Base-by-base conservation (phyloP, 2,888 invertebrate genomes). In the Dendrolimus houi region DNA sequence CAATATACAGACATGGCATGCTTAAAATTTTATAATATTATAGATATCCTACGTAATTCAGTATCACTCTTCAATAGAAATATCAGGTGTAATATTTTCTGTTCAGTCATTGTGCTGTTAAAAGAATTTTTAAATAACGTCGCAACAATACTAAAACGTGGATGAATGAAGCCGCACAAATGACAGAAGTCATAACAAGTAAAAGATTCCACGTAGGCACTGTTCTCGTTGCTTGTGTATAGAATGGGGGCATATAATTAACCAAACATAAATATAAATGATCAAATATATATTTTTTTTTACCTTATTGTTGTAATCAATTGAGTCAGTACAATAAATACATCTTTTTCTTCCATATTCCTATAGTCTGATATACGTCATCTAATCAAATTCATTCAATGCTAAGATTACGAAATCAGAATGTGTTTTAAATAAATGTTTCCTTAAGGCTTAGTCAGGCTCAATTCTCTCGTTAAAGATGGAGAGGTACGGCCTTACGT, bases 131-230 rank as follows among this genome's bases (percentile, higher is more conserved):
- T 29, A 9, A 47, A 47, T 9, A 9, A 47, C 9, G 12, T 47
- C 47, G 9, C 12, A 47, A 47, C 47, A 47, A 47, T 47, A 12
- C 47, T 47, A 12, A 47, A 47, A 47, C 12, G 47, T 9, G 12
- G 12, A 70, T 64, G 69, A 56, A 65, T 59, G 84, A 82, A 79
- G 77, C 79, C 82, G 60, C 73, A 71, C 63, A 79, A 84, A 81
- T 73, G 76, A 70, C 79, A 83, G 70, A 78, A 79, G 77, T 79
- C 76, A 77, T 81, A 78, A 83, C 76, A 78, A 77, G 66, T 62
- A 56, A 59, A 67, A 64, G 67, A 70, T 67, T 67, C 55, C 14
- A 47, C 54, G 56, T 40, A 52, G 29, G 47, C 29, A 13, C n/a
- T 56, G 40, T 47, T 47, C 12, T 12, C 47, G 12, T 47, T 47